Evolutionary conservation across 1,140 invertebrate species (phyloP).

Genomic region (Anastatus disparis): DNA sequence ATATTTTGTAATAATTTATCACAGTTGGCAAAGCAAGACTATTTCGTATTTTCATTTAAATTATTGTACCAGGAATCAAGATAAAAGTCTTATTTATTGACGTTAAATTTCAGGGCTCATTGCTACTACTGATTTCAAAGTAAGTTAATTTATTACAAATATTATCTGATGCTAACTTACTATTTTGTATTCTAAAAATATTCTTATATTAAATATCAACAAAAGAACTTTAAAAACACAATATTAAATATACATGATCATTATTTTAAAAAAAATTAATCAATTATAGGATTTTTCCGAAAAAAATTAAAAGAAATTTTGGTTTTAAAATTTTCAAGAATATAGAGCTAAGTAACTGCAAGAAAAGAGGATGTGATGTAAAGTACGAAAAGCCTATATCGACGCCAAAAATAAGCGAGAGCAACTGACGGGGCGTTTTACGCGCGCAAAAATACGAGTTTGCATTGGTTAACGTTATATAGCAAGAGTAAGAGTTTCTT

Average conservation of each 20-base stretch:
- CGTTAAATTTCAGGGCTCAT: background rate
- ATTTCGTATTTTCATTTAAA: background rate
- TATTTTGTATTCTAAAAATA: too few species aligned
- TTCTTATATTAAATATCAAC: too few species aligned
- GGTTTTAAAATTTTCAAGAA: too few species aligned
- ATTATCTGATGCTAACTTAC: too few species aligned
- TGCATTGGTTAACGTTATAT: background rate
- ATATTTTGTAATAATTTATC: too few species aligned
- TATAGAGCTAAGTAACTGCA: too few species aligned
- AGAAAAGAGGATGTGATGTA: slow-evolving; percentile 6
- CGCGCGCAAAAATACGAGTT: slow-evolving; percentile 32
- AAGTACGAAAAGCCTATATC: slow-evolving; percentile 20
- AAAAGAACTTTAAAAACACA: background rate
- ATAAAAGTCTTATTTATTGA: background rate
- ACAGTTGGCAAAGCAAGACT: background rate
- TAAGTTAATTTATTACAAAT: too few species aligned
- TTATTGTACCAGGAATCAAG: background rate
- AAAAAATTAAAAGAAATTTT: too few species aligned
- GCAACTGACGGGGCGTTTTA: background rate
- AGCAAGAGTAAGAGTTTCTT: too few species aligned
- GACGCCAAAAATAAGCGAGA: slow-evolving; percentile 30
- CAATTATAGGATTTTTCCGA: too few species aligned
- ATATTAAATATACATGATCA: too few species aligned
- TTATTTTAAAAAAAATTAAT: too few species aligned
- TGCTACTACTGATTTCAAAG: background rate